A percentile compares a stretch with the other conserved stretches of the same genome.
Conservation (phyloP, 30 jellyfish, hydroid and myxozoan genomes). For the Pelagia noctiluca region DNA sequence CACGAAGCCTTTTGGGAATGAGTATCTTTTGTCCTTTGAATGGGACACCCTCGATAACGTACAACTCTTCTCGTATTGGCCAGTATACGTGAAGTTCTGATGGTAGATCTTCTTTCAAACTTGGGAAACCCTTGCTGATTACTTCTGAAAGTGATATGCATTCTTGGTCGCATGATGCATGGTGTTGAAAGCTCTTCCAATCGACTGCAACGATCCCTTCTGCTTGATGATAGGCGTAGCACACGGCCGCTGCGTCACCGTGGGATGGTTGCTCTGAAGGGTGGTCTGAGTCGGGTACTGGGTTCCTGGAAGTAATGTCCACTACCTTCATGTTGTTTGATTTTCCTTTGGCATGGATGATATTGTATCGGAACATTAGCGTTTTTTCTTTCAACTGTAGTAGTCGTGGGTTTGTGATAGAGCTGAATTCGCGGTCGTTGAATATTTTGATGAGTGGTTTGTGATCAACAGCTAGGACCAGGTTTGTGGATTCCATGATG, state of each 20-base stretch:
- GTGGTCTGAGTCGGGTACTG: conserved; percentile 1
- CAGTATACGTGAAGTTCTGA: background rate
- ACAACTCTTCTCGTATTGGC: conserved; percentile 9
- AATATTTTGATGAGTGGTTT: conserved; percentile 54
- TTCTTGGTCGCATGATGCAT: background rate
- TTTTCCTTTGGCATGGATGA: conserved; percentile 52
- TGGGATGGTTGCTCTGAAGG: no score
- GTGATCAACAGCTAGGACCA: conserved; percentile 64
- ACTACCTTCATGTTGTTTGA: background rate
- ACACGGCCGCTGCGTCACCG: background rate
- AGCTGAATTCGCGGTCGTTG: conserved; percentile 40
- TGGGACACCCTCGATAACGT: conserved; percentile 54
- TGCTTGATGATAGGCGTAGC: background rate
- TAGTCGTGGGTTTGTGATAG: conserved; percentile 61
- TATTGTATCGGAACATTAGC: conserved; percentile 48
- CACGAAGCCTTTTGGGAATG: conserved; percentile 26
- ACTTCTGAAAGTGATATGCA: background rate
- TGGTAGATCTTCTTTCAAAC: background rate
- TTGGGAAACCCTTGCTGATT: background rate
- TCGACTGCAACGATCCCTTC: background rate
- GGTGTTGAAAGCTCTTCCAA: background rate
- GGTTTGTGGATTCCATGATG: conserved; percentile 51
- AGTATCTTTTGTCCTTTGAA: conserved; percentile 54
- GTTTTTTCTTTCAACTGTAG: conserved; percentile 42
- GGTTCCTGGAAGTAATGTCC: conserved; percentile 8